Evolutionary conservation across 2,113 vertebrate genomes (phyloP).

Genomic region (Calidris pugnax): DNA sequence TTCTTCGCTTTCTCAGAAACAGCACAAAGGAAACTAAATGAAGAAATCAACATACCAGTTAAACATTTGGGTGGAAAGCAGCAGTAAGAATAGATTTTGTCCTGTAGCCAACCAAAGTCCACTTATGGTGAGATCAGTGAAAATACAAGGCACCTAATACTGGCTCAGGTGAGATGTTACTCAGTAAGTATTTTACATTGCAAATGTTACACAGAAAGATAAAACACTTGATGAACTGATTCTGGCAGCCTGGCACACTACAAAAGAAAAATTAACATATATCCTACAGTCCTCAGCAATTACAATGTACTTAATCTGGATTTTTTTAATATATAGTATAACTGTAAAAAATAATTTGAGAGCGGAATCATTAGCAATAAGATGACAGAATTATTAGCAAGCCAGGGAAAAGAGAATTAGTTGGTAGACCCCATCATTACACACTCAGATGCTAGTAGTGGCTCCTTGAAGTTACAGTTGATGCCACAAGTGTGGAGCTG

Average conservation of each 20-base stretch:
- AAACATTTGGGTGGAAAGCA: not conserved
- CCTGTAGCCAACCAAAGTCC: not conserved
- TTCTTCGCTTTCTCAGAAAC: not conserved
- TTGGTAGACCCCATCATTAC: not conserved
- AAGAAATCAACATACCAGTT: not conserved
- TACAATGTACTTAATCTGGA: conserved; percentile 35
- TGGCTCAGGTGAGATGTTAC: not conserved
- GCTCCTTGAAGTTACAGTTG: not conserved
- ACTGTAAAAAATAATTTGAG: not conserved
- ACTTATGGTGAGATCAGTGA: not conserved
- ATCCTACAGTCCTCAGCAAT: conserved; percentile 54
- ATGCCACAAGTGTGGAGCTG: not conserved
- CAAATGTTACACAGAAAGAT: not conserved
- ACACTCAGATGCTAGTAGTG: not conserved
- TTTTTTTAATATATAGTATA: conserved; percentile 1
- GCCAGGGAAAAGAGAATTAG: not conserved
- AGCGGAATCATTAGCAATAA: not conserved
- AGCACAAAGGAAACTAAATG: not conserved
- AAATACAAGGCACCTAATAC: not conserved
- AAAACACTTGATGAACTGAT: conserved; percentile 13
- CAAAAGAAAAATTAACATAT: conserved; percentile 45
- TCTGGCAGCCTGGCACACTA: conserved; percentile 32
- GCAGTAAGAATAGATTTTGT: not conserved
- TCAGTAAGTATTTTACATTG: not conserved
- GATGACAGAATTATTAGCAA: not conserved